phyloP scores from a whole-genome alignment of 2,888 invertebrate genomes.

The Formica aserva region DNA sequence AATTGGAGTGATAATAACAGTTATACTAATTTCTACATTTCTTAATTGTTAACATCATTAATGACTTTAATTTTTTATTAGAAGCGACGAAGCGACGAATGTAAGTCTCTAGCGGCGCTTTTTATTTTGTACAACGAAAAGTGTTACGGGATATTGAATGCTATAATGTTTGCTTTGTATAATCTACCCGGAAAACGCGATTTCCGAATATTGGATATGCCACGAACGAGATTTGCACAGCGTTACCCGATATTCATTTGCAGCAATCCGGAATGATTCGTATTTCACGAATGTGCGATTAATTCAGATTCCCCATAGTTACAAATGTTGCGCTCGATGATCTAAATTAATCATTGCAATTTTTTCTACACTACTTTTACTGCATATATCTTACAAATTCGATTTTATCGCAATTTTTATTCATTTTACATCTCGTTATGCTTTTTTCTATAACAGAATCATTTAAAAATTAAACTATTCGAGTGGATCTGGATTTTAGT shows the following conservation, averaged over 20 bases:
- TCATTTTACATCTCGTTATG: not conserved
- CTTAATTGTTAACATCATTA: constrained; percentile 3
- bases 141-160: constrained; percentile 42
- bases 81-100: not conserved
- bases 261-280: constrained; percentile 56
- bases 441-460: not conserved
- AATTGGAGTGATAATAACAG: not conserved
- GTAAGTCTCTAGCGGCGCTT: constrained; percentile 28
- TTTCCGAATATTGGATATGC: constrained; percentile 54
- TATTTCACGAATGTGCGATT: constrained; percentile 50
- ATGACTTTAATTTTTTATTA: constrained; percentile 3
- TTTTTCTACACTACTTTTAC: not conserved
- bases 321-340: constrained; percentile 21
- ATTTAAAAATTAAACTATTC: not conserved
- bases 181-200: constrained; percentile 50
- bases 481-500: constrained; percentile 11
- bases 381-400: not conserved
- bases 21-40: constrained; percentile 14
- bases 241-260: constrained; percentile 56
- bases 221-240: constrained; percentile 48
- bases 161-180: constrained; percentile 54
- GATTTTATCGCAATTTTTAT: not conserved
- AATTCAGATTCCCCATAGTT: constrained; percentile 33
- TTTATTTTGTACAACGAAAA: constrained; percentile 12
- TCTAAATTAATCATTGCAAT: constrained; percentile 48